Base-by-base conservation (phyloP, 2,888 invertebrate species). In the Mycalesis mineus region DNA sequence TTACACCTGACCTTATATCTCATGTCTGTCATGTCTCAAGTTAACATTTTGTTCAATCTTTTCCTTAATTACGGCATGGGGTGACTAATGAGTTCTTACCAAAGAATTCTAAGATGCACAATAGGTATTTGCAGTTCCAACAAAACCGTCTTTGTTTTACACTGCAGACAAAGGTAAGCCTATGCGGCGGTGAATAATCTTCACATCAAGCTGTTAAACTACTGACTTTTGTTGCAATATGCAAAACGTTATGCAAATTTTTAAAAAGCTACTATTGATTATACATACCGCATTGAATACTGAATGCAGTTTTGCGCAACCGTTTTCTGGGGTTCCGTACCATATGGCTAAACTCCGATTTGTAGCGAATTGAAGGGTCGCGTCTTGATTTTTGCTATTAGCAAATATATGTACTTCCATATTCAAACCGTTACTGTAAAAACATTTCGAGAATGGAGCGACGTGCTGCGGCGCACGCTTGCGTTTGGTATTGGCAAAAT, bases 171-270 rank as follows among this genome's bases (percentile, higher is more conserved):
- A 47, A 47, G 47, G 31, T 47, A 33, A 47, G 33, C 47, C 47
- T 33, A 33, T 47, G 33, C 33, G 7, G 15, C 8, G 15, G 11
- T 47, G 47, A 33, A 33, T 47, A 47, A 47, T 47, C 47, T 33
- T 33, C 33, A 33, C 47, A 47, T 33, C 47, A 11, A 33, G 47
- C 11, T 8, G 11, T 31, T 47, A 47, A 47, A 47, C 31, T 31
- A 33, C 47, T 15, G 15, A 33, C 31, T 47, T 47, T 47, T 47
- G 47, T 33, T 47, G 47, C 47, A 33, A 47, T 47, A 47, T 47
- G 45, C 45, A 31, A 45, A 45, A 22, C 42, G 33, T 41, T n/a
- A 52, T 44, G 53, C 44, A 33, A 53, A 53, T 53, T 42, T 53
- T 52, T 53, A 7, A 9, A 40, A 51, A 51, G 47, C 13, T 44